Percentiles rank a stretch among this genome's conserved stretches.
These are phyloP conservation scores for Synergus japonicus DNA, from an alignment of 2,888 invertebrate genomes.

Conservation along the genomic window DNA sequence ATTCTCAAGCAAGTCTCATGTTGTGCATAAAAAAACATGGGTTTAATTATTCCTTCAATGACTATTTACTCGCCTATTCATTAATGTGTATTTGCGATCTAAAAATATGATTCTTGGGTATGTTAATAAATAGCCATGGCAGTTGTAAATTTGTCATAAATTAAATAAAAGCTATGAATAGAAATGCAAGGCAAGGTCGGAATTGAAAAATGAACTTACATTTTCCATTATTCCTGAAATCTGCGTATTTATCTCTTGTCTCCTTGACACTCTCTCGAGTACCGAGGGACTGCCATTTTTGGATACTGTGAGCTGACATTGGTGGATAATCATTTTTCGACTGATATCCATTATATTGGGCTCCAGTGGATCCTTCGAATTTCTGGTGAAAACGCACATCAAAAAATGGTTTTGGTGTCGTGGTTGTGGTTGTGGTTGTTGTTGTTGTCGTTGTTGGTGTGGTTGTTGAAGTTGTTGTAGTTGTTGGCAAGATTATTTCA, in stretches of 20 bases:
- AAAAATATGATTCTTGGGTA: conserved; percentile 1
- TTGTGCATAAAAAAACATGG: conserved; percentile 34
- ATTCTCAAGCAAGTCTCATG: conserved; percentile 17
- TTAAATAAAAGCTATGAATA: neutral
- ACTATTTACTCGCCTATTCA: neutral
- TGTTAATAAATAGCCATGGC: neutral
- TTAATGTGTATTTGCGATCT: neutral
- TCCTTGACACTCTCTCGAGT: conserved; percentile 69
- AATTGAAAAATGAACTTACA: conserved; percentile 61
- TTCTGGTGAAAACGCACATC: conserved; percentile 63
- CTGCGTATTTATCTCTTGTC: conserved; percentile 65
- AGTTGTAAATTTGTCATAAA: neutral
- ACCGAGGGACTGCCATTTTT: conserved; percentile 71
- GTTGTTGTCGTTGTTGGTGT: conserved; percentile 65
- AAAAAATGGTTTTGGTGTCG: conserved; percentile 71
- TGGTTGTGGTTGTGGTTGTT: conserved; percentile 73
- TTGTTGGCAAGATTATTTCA: conserved; percentile 59
- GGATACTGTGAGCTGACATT: conserved; percentile 68
- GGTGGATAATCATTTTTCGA: conserved; percentile 68
- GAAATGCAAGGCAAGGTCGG: neutral
- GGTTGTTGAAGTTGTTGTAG: conserved; percentile 59
- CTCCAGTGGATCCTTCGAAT: conserved; percentile 59
- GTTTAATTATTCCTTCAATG: conserved; percentile 3
- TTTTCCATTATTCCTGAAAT: conserved; percentile 65
- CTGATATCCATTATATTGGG: conserved; percentile 66